Percentiles rank a stretch among this genome's conserved stretches.
Conservation (phyloP, 2,113 vertebrate species). For the Phaethornis superciliosus region DNA sequence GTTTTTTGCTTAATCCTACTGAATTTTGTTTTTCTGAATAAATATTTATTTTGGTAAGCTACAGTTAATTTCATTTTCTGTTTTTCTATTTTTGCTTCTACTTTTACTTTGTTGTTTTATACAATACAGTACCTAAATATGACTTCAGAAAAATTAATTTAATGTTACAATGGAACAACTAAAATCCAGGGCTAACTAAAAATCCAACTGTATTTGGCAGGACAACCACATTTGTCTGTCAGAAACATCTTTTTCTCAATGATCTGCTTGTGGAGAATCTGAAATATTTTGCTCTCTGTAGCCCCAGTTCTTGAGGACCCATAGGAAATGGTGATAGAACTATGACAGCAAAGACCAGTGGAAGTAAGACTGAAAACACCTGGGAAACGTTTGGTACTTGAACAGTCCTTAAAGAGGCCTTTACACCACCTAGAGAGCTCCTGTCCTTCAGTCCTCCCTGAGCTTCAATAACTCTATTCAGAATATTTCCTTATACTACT, state of each 20-base stretch:
- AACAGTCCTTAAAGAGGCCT: not conserved
- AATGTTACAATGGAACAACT: not conserved
- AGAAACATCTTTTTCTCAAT: not conserved
- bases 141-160: fast-evolving
- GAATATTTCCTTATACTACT: too few species aligned
- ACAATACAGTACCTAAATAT: not conserved
- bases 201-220: not conserved
- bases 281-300: not conserved
- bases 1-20: not conserved
- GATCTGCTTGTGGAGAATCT: not conserved
- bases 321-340: not conserved
- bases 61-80: not conserved
- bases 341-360: not conserved
- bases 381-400: not conserved
- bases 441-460: not conserved
- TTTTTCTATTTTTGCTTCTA: fast-evolving
- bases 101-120: not conserved
- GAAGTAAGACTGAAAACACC: not conserved
- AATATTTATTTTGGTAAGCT: not conserved
- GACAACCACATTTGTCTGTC: not conserved
- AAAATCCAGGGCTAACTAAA: not conserved
- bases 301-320: not conserved
- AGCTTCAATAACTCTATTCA: not conserved
- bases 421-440: not conserved
- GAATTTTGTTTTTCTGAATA: not conserved